A percentile compares a stretch with the other conserved stretches of the same genome.
These are phyloP conservation scores for Drosophila setifemur DNA, from an alignment of 1,140 invertebrate genomes.

Conservation along the genomic window DNA sequence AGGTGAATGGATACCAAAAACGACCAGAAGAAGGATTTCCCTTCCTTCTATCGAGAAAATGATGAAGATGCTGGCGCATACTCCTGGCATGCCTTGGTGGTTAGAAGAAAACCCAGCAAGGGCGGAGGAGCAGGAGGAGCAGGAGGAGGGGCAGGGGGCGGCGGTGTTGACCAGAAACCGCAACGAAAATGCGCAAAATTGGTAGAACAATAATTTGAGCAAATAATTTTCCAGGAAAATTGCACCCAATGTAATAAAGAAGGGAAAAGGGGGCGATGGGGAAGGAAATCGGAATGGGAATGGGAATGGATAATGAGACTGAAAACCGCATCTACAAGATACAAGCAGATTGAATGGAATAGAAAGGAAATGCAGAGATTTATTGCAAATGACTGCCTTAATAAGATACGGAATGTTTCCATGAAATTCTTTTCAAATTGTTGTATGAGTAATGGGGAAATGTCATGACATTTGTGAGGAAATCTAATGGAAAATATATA, in stretches of 20 bases:
- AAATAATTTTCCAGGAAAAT: conserved; percentile 20
- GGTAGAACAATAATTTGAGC: conserved; percentile 34
- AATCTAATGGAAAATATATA: no score
- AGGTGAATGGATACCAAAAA: conserved; percentile 17
- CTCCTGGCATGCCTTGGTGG: conserved; percentile 24
- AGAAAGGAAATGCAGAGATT: neutral
- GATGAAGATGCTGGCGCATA: neutral
- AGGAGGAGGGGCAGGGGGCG: neutral
- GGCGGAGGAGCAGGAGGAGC: neutral
- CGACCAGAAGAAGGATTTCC: no score
- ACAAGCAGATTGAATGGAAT: neutral
- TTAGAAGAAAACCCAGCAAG: conserved; percentile 1
- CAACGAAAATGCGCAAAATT: conserved; percentile 37
- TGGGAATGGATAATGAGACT: conserved; percentile 5
- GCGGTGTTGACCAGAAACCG: conserved; percentile 35
- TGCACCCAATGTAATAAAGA: no score
- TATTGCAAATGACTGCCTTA: no score
- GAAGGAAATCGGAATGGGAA: neutral
- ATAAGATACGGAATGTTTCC: no score
- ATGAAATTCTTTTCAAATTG: no score
- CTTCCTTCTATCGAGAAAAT: no score
- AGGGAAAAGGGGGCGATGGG: neutral
- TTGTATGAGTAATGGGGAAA: no score
- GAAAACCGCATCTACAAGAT: neutral
- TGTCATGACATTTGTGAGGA: no score